Conservation (phyloP, 1,140 invertebrate genomes). For the Drosophila seguyi region DNA sequence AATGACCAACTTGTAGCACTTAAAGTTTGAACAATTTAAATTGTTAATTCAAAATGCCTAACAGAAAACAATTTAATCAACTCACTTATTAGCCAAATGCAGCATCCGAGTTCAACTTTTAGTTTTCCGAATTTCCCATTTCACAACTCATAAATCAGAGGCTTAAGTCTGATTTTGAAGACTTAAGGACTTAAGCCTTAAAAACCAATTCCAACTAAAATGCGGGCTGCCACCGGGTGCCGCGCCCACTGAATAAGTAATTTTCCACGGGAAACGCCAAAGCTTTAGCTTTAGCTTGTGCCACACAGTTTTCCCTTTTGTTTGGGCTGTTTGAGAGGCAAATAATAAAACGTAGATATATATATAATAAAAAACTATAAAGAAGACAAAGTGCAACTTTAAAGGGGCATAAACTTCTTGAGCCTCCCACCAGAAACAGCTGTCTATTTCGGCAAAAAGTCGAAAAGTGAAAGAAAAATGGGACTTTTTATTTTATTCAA, state of each 20-base stretch:
- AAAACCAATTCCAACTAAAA: conserved; percentile 49
- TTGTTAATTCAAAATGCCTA: background rate
- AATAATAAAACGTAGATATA: conserved; percentile 1
- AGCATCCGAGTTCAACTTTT: conserved; percentile 4
- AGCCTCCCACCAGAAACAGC: conserved; percentile 4
- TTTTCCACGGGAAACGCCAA: conserved; percentile 12
- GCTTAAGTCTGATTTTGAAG: conserved; percentile 47
- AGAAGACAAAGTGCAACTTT: conserved; percentile 31
- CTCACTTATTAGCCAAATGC: conserved; percentile 3
- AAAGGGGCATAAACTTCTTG: conserved; percentile 34
- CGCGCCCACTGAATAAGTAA: conserved; percentile 40
- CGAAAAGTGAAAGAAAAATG: conserved; percentile 22
- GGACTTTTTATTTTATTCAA: conserved; percentile 24
- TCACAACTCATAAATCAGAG: conserved; percentile 50
- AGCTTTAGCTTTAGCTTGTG: conserved; percentile 30
- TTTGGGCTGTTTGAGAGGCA: conserved; percentile 24
- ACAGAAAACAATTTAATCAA: conserved; percentile 20
- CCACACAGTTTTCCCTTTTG: conserved; percentile 36
- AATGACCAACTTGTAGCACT: background rate
- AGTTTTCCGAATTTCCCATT: conserved; percentile 19
- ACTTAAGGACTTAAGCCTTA: conserved; percentile 47
- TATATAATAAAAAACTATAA: conserved; percentile 11
- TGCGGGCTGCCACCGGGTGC: background rate
- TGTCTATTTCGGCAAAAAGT: conserved; percentile 27
- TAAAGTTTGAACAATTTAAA: conserved; percentile 14